Base-by-base conservation (phyloP, 2,113 vertebrate genomes). In the Chauna torquata region DNA sequence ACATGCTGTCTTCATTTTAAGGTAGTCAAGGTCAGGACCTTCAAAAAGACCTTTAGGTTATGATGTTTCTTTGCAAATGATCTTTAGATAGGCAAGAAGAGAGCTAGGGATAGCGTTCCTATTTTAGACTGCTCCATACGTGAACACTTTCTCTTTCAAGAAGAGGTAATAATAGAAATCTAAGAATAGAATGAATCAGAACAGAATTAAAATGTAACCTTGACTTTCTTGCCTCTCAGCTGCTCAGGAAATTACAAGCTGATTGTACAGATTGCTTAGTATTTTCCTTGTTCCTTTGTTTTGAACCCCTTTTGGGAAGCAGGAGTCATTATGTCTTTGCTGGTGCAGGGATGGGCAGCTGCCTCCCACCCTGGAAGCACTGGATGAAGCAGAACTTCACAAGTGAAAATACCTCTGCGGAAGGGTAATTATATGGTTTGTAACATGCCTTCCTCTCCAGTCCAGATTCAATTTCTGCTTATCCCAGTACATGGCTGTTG, bases 141-240 rank as follows among this genome's bases (percentile, higher is more conserved):
- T 68, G 59, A 77, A 22, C 32, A 42, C 6, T 2, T 82, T 82
- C 71, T 93, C 49, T 87, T 95, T 95, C 84, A 79, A 85, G 47
- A 91, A 62, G 52, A 82, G 7, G 11, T 65, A 94, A 90, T 88
- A 88, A 85, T 90, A 82, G 82, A 77, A 96, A 85, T 82, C 84
- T 91, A 93, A 90, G 78, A 94, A 91, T 88, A 96, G 93, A 91
- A 87, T 71, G 47, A 85, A 9, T 82, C 70, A 88, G 93, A 88
- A 65, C 9, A 91, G 74, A 94, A 93, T 94, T 93, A 85, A 85
- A 90, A 88, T 70, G 36, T n/a, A 95, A 80, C 78, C 78, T 92
- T 90, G 84, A 42, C 54, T 88, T 94, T 82, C 70, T 85, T 91
- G 40, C 49, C 40, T 92, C 24, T 68, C 82, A 57, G 34, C 34